Percentiles rank a stretch among this genome's conserved stretches.
Conservation (phyloP, 2,888 invertebrate species). For the Acleris laterana region DNA sequence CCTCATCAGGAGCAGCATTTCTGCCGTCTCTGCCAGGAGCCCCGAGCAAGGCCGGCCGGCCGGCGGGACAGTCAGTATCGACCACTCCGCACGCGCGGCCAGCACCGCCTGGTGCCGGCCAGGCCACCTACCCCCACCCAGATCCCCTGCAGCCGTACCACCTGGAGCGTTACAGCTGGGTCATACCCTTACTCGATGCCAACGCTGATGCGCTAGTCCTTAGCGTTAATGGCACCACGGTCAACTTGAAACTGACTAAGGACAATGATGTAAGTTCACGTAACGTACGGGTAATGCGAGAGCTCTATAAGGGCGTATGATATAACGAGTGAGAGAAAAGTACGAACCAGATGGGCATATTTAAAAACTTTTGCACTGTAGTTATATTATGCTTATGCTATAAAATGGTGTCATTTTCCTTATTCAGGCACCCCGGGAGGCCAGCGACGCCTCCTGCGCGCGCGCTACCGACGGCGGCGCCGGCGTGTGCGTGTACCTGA, state of each 20-base stretch:
- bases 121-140: neutral
- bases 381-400: neutral
- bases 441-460: constrained; percentile 49
- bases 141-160: constrained; percentile 47
- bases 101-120: neutral
- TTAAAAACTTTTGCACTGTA: too few relatives aligned
- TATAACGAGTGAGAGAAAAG: too few relatives aligned
- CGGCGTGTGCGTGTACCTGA: constrained; percentile 70
- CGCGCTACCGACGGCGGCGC: constrained; percentile 49
- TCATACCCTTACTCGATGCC: constrained; percentile 52
- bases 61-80: neutral
- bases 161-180: constrained; percentile 61
- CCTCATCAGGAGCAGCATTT: neutral
- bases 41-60: neutral
- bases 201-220: constrained; percentile 51
- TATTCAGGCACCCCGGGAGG: constrained; percentile 51
- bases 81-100: neutral
- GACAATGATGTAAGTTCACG: constrained; percentile 52
- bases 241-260: constrained; percentile 56
- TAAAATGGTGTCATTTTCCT: neutral
- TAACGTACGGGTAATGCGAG: neutral
- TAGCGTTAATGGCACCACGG: constrained; percentile 52
- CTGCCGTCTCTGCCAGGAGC: neutral
- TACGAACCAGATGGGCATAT: too few relatives aligned
- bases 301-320: too few relatives aligned